Percentiles rank a stretch among this genome's conserved stretches.
Conservation (phyloP, 2,113 vertebrate genomes). For the Oryzias javanicus region DNA sequence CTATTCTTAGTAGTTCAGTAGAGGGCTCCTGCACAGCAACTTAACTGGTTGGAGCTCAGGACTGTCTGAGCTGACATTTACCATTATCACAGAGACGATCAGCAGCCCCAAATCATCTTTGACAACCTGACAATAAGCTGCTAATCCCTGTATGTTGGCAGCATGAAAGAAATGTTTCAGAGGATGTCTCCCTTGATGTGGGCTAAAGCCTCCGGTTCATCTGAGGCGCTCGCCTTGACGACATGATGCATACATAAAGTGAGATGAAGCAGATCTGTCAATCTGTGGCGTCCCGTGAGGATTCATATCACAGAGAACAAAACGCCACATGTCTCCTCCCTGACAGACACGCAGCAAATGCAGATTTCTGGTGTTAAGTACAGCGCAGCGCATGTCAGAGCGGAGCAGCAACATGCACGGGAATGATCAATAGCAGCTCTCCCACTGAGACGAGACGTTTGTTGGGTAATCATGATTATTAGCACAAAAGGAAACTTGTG, state of each 20-base stretch:
- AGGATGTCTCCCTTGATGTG: conserved; percentile 44
- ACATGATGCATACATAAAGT: conserved; percentile 19
- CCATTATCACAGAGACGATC: conserved; percentile 23
- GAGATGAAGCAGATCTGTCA: conserved; percentile 50
- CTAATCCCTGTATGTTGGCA: conserved; percentile 39
- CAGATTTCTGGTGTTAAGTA: not conserved
- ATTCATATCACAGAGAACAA: conserved; percentile 28
- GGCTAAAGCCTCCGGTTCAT: conserved; percentile 41
- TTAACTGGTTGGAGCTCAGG: not conserved
- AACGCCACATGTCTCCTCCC: conserved; percentile 10
- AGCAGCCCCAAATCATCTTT: conserved; percentile 45
- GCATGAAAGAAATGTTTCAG: conserved; percentile 34
- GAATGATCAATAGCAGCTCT: conserved; percentile 31
- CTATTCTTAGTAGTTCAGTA: not conserved
- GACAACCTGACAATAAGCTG: conserved; percentile 56
- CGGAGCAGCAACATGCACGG: conserved; percentile 1
- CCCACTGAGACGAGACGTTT: not conserved
- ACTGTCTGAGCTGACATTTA: conserved; percentile 5
- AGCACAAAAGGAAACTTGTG: conserved; percentile 6
- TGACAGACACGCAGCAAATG: not conserved
- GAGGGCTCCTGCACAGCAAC: not conserved
- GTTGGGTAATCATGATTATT: conserved; percentile 1
- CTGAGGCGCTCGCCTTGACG: conserved; percentile 8
- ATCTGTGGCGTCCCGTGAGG: conserved; percentile 39
- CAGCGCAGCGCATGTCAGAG: conserved; percentile 3